These are phyloP conservation scores for Pangasianodon hypophthalmus DNA, from an alignment of 2,113 vertebrate species.

Conservation along the genomic window DNA sequence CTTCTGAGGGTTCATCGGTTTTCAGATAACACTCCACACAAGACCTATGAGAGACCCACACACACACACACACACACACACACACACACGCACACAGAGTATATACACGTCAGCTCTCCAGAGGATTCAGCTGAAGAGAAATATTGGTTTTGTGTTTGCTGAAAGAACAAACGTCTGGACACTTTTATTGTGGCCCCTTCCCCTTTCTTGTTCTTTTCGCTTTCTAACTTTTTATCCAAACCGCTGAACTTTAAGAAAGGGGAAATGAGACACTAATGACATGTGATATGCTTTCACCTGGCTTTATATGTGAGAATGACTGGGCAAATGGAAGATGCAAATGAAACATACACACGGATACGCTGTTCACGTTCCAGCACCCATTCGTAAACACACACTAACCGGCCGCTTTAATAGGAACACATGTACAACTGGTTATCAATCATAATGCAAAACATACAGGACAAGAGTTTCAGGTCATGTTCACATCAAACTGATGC, in stretches of 20 bases:
- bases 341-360: background rate
- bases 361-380: background rate
- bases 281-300: conserved; percentile 62
- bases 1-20: conserved; percentile 68
- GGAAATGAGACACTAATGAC: conserved; percentile 66
- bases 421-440: conserved; percentile 58
- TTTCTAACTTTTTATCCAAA: conserved; percentile 51
- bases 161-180: conserved; percentile 47
- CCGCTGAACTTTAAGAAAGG: conserved; percentile 63
- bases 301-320: background rate
- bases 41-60: conserved; percentile 72
- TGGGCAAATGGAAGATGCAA: background rate
- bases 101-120: conserved; percentile 60
- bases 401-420: background rate
- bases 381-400: background rate
- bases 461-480: background rate
- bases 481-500: background rate
- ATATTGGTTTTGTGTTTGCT: conserved; percentile 46
- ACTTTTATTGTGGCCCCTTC: conserved; percentile 61
- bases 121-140: conserved; percentile 27
- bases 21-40: conserved; percentile 93
- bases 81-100: conserved; percentile 30
- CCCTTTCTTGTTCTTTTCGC: conserved; percentile 53
- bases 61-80: conserved; percentile 37
- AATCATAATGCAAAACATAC: background rate